Percentiles rank a stretch among this genome's conserved stretches.
These are phyloP conservation scores for Rhabdomys dilectus DNA, from an alignment of 2,113 vertebrate species.

Conservation along the genomic window DNA sequence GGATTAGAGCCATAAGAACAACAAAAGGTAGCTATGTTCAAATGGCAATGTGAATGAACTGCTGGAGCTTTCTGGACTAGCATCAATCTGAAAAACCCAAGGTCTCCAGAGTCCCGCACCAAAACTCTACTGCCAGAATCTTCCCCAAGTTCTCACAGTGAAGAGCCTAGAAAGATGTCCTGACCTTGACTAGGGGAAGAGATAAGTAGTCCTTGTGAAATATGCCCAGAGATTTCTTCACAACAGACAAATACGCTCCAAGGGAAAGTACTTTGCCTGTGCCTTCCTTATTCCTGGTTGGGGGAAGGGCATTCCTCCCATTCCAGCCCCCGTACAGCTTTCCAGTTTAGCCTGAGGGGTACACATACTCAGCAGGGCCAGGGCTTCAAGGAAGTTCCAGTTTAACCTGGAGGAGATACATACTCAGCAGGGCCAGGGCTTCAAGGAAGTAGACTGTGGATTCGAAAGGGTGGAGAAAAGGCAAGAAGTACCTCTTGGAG, in stretches of 20 bases:
- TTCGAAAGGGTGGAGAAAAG: neutral
- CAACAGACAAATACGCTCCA: conserved; percentile 58
- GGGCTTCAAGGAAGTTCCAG: conserved; percentile 45
- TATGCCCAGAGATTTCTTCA: conserved; percentile 38
- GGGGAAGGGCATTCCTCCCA: conserved; percentile 61
- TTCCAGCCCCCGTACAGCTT: neutral
- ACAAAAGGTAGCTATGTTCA: neutral
- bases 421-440: neutral
- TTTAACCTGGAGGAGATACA: neutral
- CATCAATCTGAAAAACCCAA: neutral
- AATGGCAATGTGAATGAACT: neutral
- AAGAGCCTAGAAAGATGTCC: conserved; percentile 54
- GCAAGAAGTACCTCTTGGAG: neutral
- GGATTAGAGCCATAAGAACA: neutral
- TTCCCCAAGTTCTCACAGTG: conserved; percentile 14
- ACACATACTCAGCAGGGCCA: neutral
- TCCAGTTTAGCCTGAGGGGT: neutral
- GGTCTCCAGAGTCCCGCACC: neutral
- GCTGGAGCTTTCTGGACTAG: neutral
- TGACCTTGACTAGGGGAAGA: neutral
- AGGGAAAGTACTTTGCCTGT: conserved; percentile 68
- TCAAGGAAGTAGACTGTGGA: conserved; percentile 49
- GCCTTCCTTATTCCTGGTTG: neutral
- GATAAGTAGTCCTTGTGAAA: conserved; percentile 58
- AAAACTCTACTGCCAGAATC: conserved; percentile 37